These are phyloP conservation scores for Creontiades dilutus DNA, from an alignment of 2,888 invertebrate genomes.

Conservation along the genomic window DNA sequence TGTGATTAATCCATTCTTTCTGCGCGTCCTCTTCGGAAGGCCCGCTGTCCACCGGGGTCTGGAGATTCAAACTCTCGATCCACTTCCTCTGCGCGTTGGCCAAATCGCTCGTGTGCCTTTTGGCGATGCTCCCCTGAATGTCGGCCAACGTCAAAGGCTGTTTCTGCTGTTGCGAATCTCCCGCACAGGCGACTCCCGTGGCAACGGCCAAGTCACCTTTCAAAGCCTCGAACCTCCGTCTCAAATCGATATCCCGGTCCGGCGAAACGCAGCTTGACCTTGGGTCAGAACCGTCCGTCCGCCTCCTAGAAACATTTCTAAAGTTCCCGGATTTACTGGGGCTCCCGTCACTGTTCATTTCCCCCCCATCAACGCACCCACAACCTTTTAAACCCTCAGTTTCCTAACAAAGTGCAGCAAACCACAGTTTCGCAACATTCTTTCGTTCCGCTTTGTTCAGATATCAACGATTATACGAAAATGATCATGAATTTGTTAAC, in stretches of 20 bases:
- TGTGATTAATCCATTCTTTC: constrained; percentile 59
- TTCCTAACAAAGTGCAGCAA: background rate
- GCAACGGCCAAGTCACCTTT: constrained; percentile 55
- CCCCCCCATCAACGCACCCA: background rate
- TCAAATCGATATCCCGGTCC: constrained; percentile 64
- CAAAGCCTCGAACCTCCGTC: constrained; percentile 59
- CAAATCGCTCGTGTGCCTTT: constrained; percentile 58
- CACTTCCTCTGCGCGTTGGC: constrained; percentile 67
- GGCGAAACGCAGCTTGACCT: constrained; percentile 59
- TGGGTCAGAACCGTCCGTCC: background rate
- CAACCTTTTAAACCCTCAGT: background rate
- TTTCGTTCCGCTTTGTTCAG: background rate
- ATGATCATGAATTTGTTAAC: background rate
- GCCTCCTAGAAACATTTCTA: background rate
- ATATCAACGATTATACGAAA: background rate
- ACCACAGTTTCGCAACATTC: background rate
- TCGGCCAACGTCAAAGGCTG: constrained; percentile 59
- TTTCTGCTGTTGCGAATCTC: constrained; percentile 37
- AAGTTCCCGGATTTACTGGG: background rate
- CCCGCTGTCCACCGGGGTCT: background rate
- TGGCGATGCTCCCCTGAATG: constrained; percentile 64
- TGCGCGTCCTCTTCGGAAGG: constrained; percentile 58
- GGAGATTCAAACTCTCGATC: constrained; percentile 62
- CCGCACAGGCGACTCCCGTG: background rate
- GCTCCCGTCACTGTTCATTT: constrained; percentile 26